Evolutionary conservation across 2,888 invertebrate genomes (phyloP).

Genomic region (Corbicula japonica): DNA sequence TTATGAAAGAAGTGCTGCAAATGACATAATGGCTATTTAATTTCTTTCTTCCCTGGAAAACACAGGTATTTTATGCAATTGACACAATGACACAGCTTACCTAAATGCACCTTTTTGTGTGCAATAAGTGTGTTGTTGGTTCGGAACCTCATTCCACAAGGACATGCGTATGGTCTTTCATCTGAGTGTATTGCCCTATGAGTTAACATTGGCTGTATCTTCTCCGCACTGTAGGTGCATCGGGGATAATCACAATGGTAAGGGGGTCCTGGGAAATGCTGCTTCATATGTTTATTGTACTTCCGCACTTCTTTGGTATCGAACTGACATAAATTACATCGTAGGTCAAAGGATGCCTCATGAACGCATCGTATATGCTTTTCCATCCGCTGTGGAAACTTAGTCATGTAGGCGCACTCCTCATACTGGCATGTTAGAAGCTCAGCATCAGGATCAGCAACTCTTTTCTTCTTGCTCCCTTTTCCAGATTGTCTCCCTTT

Average conservation of each 20-base stretch:
- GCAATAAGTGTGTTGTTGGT: slow-evolving; percentile 89
- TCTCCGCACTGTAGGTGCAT: slow-evolving; percentile 88
- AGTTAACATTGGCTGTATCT: slow-evolving; percentile 88
- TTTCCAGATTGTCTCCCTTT: slow-evolving; percentile 12
- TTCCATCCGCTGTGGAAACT: slow-evolving; percentile 58
- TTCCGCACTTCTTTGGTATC: slow-evolving; percentile 90
- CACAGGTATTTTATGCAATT: too few relatives aligned
- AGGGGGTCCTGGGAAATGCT: slow-evolving; percentile 89
- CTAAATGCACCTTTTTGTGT: slow-evolving; percentile 89
- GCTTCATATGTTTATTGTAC: slow-evolving; percentile 89
- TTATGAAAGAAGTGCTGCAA: too few relatives aligned
- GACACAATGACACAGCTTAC: slow-evolving; percentile 68
- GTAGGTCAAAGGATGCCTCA: slow-evolving; percentile 66
- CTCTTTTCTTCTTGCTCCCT: slow-evolving; percentile 14
- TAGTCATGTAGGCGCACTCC: slow-evolving; percentile 71
- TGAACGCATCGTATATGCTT: slow-evolving; percentile 73
- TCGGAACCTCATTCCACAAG: slow-evolving; percentile 89
- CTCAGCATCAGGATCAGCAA: slow-evolving; percentile 2
- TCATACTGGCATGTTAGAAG: slow-evolving; percentile 56
- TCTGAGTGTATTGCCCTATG: slow-evolving; percentile 89
- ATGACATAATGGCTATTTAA: too few relatives aligned
- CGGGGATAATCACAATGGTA: slow-evolving; percentile 88
- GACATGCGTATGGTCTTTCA: slow-evolving; percentile 87
- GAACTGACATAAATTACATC: slow-evolving; percentile 89
- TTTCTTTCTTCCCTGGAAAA: too few relatives aligned